Conservation (phyloP, 2,797 vertebrate species). For the Graptemys geographica region DNA sequence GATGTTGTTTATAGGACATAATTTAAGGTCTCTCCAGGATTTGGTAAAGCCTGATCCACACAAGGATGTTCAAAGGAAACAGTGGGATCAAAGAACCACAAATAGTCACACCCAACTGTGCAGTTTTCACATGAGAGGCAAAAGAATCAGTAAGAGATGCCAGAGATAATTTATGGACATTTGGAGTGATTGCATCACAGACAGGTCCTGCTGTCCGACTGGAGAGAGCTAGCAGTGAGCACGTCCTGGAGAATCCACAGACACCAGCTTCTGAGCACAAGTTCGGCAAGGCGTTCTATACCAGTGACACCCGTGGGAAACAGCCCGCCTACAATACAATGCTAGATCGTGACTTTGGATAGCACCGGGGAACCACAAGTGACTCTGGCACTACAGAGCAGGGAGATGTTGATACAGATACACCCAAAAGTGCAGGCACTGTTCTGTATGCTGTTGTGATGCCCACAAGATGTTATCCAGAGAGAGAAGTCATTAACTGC, state of each 20-base stretch:
- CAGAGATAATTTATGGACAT: neutral
- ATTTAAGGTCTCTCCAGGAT: neutral
- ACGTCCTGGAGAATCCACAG: neutral
- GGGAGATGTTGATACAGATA: neutral
- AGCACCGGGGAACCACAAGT: neutral
- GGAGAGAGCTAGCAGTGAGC: neutral
- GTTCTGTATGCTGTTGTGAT: neutral
- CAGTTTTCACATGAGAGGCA: neutral
- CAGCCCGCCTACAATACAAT: neutral
- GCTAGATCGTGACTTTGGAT: too few relatives aligned
- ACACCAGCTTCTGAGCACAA: neutral
- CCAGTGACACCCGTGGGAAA: neutral
- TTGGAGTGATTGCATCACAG: neutral
- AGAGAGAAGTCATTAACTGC: neutral
- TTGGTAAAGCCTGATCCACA: neutral
- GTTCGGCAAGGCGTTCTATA: neutral
- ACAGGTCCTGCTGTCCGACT: neutral
- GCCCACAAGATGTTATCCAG: neutral
- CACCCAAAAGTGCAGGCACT: neutral
- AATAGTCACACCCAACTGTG: neutral
- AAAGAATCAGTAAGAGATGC: neutral
- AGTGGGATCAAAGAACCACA: neutral
- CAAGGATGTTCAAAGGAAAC: neutral
- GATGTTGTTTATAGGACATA: neutral
- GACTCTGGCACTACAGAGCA: neutral